These are phyloP conservation scores for Tragopan temminckii DNA, from an alignment of 2,797 vertebrate species.

Conservation along the genomic window DNA sequence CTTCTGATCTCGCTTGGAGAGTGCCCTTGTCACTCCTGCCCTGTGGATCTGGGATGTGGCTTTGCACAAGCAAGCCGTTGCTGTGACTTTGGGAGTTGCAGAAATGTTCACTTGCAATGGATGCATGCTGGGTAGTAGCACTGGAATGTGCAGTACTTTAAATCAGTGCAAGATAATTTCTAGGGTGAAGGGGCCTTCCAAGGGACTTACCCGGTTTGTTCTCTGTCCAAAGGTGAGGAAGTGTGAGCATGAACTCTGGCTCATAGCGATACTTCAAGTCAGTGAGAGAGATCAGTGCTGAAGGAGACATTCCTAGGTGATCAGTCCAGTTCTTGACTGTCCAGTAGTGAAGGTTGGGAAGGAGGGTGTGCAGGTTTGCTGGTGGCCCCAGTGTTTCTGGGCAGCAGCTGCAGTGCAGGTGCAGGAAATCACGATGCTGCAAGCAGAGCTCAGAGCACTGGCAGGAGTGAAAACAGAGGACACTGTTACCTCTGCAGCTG, in stretches of 20 bases:
- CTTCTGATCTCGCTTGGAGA: not conserved
- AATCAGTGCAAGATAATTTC: not conserved
- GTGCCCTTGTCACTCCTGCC: too few relatives aligned
- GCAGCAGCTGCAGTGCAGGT: not conserved
- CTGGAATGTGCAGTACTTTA: not conserved
- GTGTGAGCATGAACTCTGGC: not conserved
- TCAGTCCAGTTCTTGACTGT: not conserved
- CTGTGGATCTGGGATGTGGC: rapidly evolving
- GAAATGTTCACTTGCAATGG: not conserved
- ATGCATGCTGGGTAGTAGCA: not conserved
- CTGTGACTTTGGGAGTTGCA: too few relatives aligned
- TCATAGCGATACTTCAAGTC: not conserved
- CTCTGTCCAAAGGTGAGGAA: not conserved
- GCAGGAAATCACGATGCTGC: not conserved
- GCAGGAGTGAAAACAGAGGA: not conserved
- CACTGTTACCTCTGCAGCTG: not conserved
- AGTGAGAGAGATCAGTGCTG: not conserved
- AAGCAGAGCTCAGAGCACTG: not conserved
- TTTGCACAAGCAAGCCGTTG: not conserved
- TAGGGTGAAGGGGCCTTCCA: not conserved
- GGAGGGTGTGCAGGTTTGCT: not conserved
- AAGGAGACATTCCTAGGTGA: not conserved
- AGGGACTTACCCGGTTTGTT: not conserved
- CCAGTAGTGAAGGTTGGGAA: not conserved
- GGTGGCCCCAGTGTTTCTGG: not conserved